These are phyloP conservation scores for Danio kyathit DNA, from an alignment of 2,797 vertebrate species.

Conservation along the genomic window DNA sequence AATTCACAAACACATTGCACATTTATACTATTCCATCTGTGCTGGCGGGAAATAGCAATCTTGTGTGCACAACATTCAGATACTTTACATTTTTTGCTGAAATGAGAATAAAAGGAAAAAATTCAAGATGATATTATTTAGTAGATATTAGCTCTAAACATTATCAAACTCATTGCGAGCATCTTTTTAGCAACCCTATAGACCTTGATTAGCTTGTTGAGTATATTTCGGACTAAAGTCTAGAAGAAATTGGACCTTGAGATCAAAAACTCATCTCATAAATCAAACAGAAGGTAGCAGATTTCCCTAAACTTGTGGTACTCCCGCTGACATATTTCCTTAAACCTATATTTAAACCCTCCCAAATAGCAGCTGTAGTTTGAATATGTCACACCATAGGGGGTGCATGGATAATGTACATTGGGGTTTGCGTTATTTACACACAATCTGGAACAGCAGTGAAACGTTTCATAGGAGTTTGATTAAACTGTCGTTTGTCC, in stretches of 20 bases:
- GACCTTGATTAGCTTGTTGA: too few species aligned
- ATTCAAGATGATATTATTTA: background rate
- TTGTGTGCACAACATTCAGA: conserved; percentile 80
- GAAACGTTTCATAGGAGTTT: conserved; percentile 64
- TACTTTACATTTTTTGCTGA: conserved; percentile 72
- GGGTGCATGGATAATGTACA: background rate
- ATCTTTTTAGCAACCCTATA: too few species aligned
- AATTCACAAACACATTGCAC: conserved; percentile 75
- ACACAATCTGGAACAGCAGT: conserved; percentile 40
- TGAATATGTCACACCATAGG: conserved; percentile 1
- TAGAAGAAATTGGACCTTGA: too few species aligned
- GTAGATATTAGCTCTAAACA: too few species aligned
- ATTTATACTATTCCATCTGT: conserved; percentile 72
- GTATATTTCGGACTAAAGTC: too few species aligned
- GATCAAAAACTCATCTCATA: background rate
- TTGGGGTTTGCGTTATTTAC: conserved; percentile 9
- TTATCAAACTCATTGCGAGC: too few species aligned
- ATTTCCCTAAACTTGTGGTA: background rate
- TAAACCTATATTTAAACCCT: conserved; percentile 32
- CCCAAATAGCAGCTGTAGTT: conserved; percentile 1
- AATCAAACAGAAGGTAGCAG: conserved; percentile 20
- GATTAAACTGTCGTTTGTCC: conserved; percentile 68
- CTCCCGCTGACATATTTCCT: conserved; percentile 14
- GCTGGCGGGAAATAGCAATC: conserved; percentile 62
- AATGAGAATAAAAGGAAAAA: conserved; percentile 69